Conservation (phyloP, 2,113 vertebrate species). For the Dryoscopus gambensis region DNA sequence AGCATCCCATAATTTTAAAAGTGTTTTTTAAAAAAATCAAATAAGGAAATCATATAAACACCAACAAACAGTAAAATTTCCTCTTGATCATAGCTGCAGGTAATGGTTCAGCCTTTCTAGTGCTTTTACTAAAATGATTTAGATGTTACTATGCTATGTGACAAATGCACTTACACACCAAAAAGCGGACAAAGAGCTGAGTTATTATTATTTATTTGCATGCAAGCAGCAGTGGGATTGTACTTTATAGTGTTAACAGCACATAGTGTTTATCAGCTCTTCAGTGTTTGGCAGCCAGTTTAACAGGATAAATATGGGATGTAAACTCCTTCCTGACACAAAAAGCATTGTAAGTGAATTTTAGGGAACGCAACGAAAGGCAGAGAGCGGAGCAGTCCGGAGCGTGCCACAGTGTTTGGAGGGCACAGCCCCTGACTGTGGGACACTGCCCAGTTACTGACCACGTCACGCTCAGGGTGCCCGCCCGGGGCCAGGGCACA, state of each 20-base stretch:
- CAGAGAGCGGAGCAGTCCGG: fast-evolving
- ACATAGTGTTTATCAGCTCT: not conserved
- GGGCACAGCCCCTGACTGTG: fast-evolving
- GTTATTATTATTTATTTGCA: slow-evolving; percentile 43
- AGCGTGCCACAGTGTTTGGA: fast-evolving
- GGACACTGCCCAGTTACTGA: not conserved
- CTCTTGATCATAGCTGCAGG: not conserved
- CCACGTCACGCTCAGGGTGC: not conserved
- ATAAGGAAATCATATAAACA: not conserved
- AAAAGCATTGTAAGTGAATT: not conserved
- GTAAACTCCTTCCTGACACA: not conserved
- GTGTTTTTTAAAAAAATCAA: not conserved
- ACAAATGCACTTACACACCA: not conserved
- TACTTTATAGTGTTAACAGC: not conserved
- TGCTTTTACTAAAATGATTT: slow-evolving; percentile 30
- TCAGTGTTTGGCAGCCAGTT: not conserved
- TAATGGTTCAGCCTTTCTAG: slow-evolving; percentile 1
- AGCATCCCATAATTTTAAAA: not conserved
- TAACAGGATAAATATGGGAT: not conserved
- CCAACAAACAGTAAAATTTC: not conserved
- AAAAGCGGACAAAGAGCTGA: not conserved
- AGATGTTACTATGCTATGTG: not conserved
- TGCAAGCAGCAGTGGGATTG: slow-evolving; percentile 13
- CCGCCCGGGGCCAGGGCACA: not conserved
- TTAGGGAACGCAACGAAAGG: fast-evolving